Percentiles rank a stretch among this genome's conserved stretches.
These are phyloP conservation scores for Solen grandis DNA, from an alignment of 1,140 invertebrate species.

Conservation along the genomic window DNA sequence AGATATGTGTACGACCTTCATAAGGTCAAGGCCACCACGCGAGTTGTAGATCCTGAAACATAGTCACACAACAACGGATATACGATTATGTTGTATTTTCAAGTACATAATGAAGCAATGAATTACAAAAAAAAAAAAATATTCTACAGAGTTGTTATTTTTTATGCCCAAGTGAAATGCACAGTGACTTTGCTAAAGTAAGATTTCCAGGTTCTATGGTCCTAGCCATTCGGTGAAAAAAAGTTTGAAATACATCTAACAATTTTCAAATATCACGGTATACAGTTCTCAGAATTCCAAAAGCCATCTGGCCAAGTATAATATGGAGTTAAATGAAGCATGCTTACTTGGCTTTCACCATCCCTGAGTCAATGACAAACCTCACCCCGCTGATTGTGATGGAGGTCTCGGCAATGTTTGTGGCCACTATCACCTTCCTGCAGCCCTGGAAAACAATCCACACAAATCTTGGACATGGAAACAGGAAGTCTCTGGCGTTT, in stretches of 20 bases:
- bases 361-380: slow-evolving; percentile 96
- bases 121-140: neutral
- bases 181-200: too few relatives aligned
- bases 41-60: slow-evolving; percentile 87
- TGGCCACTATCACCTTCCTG: slow-evolving; percentile 96
- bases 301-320: too few relatives aligned
- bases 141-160: neutral
- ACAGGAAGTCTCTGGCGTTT: too few relatives aligned
- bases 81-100: neutral
- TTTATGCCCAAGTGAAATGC: too few relatives aligned
- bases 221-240: too few relatives aligned
- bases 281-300: too few relatives aligned
- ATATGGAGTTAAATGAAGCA: too few relatives aligned
- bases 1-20: slow-evolving; percentile 92
- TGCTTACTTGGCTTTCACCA: slow-evolving; percentile 92
- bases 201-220: too few relatives aligned
- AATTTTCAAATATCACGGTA: too few relatives aligned
- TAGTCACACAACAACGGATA: too few relatives aligned
- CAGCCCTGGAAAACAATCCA: slow-evolving; percentile 67
- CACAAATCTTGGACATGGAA: neutral
- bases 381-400: slow-evolving; percentile 96
- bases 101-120: neutral
- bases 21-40: slow-evolving; percentile 90
- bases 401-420: slow-evolving; percentile 93
- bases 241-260: too few relatives aligned